These are phyloP conservation scores for Pristionchus arcanus DNA, from an alignment of 2,888 invertebrate genomes.

Conservation along the genomic window DNA sequence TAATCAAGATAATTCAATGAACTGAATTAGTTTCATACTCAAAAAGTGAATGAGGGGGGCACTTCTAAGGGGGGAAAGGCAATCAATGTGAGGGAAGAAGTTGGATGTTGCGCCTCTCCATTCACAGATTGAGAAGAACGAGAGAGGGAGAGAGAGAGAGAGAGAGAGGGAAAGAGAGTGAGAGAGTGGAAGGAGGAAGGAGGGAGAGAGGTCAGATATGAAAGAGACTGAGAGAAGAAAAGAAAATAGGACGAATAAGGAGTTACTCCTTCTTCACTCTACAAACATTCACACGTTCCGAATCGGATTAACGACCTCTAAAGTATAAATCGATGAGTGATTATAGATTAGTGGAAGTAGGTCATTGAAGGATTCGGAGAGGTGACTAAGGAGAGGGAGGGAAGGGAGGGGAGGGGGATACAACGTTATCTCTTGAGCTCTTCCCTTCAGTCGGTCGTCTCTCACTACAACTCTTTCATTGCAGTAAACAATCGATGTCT, in stretches of 20 bases:
- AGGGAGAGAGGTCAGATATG: too few species aligned
- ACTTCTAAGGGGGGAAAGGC: not conserved
- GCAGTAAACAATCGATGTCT: constrained; percentile 43
- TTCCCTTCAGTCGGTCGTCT: not conserved
- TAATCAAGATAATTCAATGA: not conserved
- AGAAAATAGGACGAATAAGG: not conserved
- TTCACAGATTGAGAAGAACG: constrained; percentile 31
- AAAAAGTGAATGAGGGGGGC: not conserved
- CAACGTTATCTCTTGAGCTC: constrained; percentile 35
- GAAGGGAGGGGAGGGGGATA: not conserved
- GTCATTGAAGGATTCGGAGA: not conserved
- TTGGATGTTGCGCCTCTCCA: not conserved
- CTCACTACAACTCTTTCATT: constrained; percentile 6
- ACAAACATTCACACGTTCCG: not conserved
- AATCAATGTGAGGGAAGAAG: constrained; percentile 23
- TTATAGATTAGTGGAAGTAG: constrained; percentile 18
- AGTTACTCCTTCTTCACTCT: not conserved
- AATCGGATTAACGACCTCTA: not conserved
- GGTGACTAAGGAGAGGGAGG: constrained; percentile 8
- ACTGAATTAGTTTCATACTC: not conserved
- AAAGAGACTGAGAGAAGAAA: too few species aligned
- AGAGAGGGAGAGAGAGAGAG: constrained; percentile 22
- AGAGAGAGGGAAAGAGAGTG: not conserved
- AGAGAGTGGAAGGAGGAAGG: not conserved
- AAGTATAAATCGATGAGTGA: not conserved